Percentiles rank a stretch among this genome's conserved stretches.
These are phyloP conservation scores for Saccopteryx bilineata DNA, from an alignment of 2,113 vertebrate species.

Conservation along the genomic window DNA sequence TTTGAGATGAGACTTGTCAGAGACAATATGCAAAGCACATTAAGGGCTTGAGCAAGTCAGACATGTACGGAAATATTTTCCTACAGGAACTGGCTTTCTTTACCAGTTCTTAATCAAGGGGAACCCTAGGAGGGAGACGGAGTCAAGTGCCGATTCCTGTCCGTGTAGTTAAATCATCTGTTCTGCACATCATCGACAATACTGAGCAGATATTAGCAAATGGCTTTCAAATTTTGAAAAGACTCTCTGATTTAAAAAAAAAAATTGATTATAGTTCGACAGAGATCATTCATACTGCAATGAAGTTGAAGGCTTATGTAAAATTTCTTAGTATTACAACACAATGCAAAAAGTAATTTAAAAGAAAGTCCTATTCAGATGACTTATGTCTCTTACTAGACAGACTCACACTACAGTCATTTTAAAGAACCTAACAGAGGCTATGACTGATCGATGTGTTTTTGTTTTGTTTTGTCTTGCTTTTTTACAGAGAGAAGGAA, in stretches of 20 bases:
- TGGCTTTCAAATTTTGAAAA: conserved; percentile 54
- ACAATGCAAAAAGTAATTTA: conserved; percentile 48
- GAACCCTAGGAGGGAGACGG: conserved; percentile 84
- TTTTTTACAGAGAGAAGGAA: not conserved
- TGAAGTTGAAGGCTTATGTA: conserved; percentile 53
- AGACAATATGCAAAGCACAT: conserved; percentile 83
- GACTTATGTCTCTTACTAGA: conserved; percentile 31
- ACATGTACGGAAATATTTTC: conserved; percentile 85
- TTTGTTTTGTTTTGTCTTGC: too few species aligned
- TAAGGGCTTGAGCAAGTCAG: conserved; percentile 79
- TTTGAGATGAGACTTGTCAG: conserved; percentile 81
- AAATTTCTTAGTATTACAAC: not conserved
- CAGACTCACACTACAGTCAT: not conserved
- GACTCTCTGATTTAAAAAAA: conserved; percentile 44
- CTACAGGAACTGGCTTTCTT: conserved; percentile 82
- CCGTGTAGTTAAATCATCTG: conserved; percentile 78
- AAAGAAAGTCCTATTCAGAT: conserved; percentile 44
- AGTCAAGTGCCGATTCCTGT: conserved; percentile 83
- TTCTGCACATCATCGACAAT: conserved; percentile 70
- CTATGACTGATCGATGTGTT: not conserved
- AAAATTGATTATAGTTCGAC: conserved; percentile 29
- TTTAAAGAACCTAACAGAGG: conserved; percentile 54
- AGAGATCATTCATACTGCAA: conserved; percentile 58
- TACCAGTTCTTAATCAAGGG: conserved; percentile 85
- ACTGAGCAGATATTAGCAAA: conserved; percentile 58